Conservation (phyloP, 2,113 vertebrate genomes). For the Hoplias malabaricus region DNA sequence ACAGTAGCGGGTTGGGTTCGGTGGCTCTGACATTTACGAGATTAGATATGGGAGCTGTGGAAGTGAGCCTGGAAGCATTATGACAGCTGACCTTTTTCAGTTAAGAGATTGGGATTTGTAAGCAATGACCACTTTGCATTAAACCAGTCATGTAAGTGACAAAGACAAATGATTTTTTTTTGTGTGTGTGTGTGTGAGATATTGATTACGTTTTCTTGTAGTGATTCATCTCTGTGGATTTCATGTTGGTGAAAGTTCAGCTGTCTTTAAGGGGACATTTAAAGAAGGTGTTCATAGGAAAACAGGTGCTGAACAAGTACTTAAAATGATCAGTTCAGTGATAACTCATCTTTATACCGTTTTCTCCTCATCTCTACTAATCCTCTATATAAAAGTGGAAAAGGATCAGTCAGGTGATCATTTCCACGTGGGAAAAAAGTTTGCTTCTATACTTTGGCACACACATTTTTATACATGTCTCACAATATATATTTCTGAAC, state of each 20-base stretch:
- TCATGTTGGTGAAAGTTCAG: background rate
- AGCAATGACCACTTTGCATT: conserved; percentile 48
- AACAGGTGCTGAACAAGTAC: too few relatives aligned
- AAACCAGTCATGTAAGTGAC: conserved; percentile 18
- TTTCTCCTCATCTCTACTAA: too few relatives aligned
- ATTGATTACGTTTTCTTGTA: conserved; percentile 2
- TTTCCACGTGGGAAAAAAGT: too few relatives aligned
- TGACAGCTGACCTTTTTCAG: conserved; percentile 65
- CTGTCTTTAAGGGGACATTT: background rate
- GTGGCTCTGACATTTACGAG: conserved; percentile 47
- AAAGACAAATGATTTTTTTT: conserved; percentile 26
- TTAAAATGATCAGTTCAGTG: background rate
- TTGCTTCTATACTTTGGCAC: too few relatives aligned
- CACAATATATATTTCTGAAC: too few relatives aligned
- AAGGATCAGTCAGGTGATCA: too few relatives aligned
- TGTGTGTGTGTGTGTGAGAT: too few relatives aligned
- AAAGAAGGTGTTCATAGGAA: background rate
- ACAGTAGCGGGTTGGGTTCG: conserved; percentile 21
- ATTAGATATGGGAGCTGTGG: conserved; percentile 47
- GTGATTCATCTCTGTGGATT: background rate
- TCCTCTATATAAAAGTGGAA: too few relatives aligned
- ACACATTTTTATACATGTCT: too few relatives aligned
- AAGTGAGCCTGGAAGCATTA: conserved; percentile 47
- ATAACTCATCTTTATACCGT: too few relatives aligned
- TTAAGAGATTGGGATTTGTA: conserved; percentile 50